Percentiles rank a stretch among this genome's conserved stretches.
Evolutionary conservation across 2,113 vertebrate genomes (phyloP).

Genomic region (Macrotus californicus): DNA sequence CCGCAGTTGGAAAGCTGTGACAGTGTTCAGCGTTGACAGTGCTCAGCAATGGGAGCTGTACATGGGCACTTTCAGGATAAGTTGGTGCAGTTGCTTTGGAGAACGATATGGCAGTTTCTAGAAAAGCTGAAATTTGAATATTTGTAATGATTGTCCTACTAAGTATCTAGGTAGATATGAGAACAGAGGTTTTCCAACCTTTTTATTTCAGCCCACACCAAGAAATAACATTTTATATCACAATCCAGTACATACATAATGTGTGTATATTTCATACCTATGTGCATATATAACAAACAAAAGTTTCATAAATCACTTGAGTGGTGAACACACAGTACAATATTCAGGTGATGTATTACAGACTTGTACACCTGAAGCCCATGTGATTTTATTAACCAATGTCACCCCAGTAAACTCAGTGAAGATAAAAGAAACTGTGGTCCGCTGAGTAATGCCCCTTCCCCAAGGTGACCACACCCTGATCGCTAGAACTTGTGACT

Average conservation of each 20-base stretch:
- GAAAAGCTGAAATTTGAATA: not conserved
- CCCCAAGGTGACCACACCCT: not conserved
- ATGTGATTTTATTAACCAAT: too few relatives aligned
- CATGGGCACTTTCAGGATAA: not conserved
- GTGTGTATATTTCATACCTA: not conserved
- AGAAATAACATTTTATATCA: not conserved
- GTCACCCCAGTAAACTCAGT: too few relatives aligned
- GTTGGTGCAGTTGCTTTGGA: not conserved
- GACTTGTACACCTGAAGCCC: too few relatives aligned
- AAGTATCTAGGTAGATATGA: not conserved
- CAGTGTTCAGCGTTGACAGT: not conserved
- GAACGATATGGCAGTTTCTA: not conserved
- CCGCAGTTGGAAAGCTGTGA: not conserved
- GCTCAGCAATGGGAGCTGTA: not conserved
- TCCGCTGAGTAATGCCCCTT: not conserved
- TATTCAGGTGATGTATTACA: too few relatives aligned
- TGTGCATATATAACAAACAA: not conserved
- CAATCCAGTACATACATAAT: not conserved
- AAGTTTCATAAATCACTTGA: not conserved
- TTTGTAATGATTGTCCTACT: not conserved
- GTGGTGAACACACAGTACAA: too few relatives aligned
- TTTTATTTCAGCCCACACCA: not conserved
- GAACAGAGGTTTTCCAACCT: not conserved
- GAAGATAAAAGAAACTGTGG: not conserved
- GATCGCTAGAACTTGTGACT: not conserved